Evolutionary conservation across 2,797 vertebrate species (phyloP), one percentile per base, ranked within the genome.

Genomic region (Eutrigla gurnardus): DNA sequence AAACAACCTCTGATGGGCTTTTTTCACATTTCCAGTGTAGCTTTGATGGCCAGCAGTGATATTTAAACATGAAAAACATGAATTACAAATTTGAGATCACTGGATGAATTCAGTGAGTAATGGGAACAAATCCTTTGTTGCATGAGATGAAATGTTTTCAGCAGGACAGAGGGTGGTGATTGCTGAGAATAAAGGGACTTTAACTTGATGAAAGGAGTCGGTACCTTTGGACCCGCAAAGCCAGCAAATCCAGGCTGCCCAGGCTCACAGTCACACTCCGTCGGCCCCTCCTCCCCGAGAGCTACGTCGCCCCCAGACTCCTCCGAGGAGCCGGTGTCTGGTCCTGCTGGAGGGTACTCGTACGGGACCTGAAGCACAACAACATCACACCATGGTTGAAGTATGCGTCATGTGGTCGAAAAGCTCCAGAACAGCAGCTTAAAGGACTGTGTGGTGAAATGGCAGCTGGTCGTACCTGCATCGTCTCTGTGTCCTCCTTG

Each of bases 171-270:
- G 10, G n/a, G 54, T 5, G 14, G 18, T 32, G 10, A 36, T 11
- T 39, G 1, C 4, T 9, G 14, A 57, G 43, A 13, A 0, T 40
- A 1, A 52, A 60, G 14, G 1, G 4, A 12, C 4, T 3, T 2
- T 14, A 10, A 43, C 8, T 1, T 17, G 32, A 35, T 4, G 8
- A 9, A 42, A 36, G 14, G 8, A 46, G 2, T 62, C 17, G 0
- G 4, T 84, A 94, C 94, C 93, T 96, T 96, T 2, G 94, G 92
- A 62, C 95, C 92, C 0, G 91, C 90, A 1, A 91, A 95, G 25
- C 93, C 93, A 18, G 89, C 89, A 32, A 93, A 94, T 25, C 93
- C 95, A 0, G 93, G 92, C 54, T 93, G 86, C 69, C 94, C 93
- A 0, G 94, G 92, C 84, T 91, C 87, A 81, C 93, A 95, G 86